phyloP scores from a whole-genome alignment of 2,797 vertebrate genomes.

The Knipowitschia caucasica region DNA sequence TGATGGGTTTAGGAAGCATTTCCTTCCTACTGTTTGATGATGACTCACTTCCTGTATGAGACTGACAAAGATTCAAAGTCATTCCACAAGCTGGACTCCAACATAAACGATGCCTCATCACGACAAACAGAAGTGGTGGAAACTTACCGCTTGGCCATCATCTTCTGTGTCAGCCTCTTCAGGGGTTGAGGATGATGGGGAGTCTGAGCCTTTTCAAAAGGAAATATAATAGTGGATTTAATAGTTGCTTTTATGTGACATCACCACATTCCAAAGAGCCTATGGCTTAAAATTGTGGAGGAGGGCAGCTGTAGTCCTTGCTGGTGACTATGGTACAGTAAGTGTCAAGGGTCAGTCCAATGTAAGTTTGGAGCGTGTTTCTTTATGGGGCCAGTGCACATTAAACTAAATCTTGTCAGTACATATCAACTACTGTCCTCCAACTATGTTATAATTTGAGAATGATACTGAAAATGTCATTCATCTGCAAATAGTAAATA shows the following conservation, averaged over 20 bases:
- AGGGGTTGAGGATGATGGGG: slow-evolving; percentile 78
- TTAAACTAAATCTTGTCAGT: too few relatives aligned
- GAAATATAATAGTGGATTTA: slow-evolving; percentile 20
- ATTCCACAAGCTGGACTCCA: slow-evolving; percentile 43
- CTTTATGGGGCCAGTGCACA: too few relatives aligned
- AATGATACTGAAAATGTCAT: too few relatives aligned
- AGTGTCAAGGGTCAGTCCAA: too few relatives aligned
- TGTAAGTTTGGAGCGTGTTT: too few relatives aligned
- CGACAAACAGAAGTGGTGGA: slow-evolving; percentile 4
- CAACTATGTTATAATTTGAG: too few relatives aligned
- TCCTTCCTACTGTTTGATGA: slow-evolving; percentile 90
- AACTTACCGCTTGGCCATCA: slow-evolving; percentile 80
- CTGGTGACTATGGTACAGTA: too few relatives aligned
- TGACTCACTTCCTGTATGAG: slow-evolving; percentile 89
- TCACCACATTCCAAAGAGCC: too few relatives aligned
- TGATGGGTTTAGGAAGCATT: slow-evolving; percentile 83
- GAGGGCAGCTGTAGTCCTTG: too few relatives aligned
- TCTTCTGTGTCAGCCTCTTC: slow-evolving; percentile 81
- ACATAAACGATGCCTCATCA: background rate
- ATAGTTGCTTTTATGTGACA: background rate
- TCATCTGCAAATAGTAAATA: too few relatives aligned
- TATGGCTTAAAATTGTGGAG: too few relatives aligned
- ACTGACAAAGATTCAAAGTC: slow-evolving; percentile 75
- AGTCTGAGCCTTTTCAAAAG: slow-evolving; percentile 70
- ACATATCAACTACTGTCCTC: too few relatives aligned